Base-by-base conservation (phyloP, 2,113 vertebrate species). In the Syrmaticus mikado region DNA sequence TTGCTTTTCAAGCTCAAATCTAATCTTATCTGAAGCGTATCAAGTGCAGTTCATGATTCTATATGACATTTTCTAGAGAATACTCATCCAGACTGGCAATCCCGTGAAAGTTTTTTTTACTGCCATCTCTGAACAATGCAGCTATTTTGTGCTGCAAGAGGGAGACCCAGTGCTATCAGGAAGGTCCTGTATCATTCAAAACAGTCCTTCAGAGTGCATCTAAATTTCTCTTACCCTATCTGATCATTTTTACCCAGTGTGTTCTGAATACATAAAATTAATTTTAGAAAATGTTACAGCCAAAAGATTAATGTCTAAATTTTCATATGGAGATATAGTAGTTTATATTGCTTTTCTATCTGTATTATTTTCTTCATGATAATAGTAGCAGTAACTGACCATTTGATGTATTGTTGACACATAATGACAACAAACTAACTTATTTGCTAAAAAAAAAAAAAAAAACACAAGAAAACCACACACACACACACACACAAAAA, bases 111-210 rank as follows among this genome's bases (percentile, higher is more conserved):
- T 41, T 40, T 60, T 90, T 92, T 74, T 25, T 73, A 4, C 55
- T 74, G 72, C 36, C 41, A 3, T 21, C 41, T 60, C 88, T 71
- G 55, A 82, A 38, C 34, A 53, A 4, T 19, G 18, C 46, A 80
- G 53, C 25, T 55, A 7, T 27, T 60, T 62, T 43, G 30, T 36
- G 50, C 67, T 88, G 86, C 55, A 21, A 16, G 43, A 68, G 34
- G 36, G 58, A 57, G 16, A 30, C 30, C 17, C 13, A 14, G 0
- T 3, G 4, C 20, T 28, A 12, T 45, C 0, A 0, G 6, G 30
- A 25, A 79, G 22, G 45, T 81, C 32, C 65, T 83, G 27, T 52
- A 30, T 34, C 2, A 0, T 43, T 53, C 55, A 18, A 14, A 19
- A 30, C 73, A 62, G 4, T 46, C 52, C 43, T 73, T 38, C 32